A percentile compares a stretch with the other conserved stretches of the same genome.
Conservation (phyloP, 2,797 vertebrate species). For the Mormyrops boulengeri region DNA sequence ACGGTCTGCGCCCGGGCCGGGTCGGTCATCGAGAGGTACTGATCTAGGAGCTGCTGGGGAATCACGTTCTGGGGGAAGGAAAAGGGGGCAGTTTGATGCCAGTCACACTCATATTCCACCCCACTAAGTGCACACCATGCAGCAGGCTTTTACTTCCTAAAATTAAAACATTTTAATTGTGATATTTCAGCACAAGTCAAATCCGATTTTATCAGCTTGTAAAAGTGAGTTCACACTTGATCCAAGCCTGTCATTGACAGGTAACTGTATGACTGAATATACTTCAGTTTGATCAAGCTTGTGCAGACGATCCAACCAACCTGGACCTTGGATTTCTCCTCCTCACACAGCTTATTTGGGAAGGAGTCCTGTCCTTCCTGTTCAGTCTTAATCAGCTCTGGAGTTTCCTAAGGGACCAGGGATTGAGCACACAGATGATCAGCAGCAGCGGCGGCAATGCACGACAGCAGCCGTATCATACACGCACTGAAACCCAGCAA, state of each 20-base stretch:
- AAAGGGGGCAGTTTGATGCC: not conserved
- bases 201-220: not conserved
- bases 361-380: conserved; percentile 53
- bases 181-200: not conserved
- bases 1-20: conserved; percentile 60
- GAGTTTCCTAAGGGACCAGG: conserved; percentile 42
- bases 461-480: not conserved
- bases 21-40: conserved; percentile 63
- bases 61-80: conserved; percentile 55
- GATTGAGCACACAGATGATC: not conserved
- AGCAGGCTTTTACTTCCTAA: not conserved
- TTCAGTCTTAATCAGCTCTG: conserved; percentile 51
- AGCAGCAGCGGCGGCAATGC: not conserved
- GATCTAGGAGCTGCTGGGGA: conserved; percentile 60
- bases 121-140: not conserved
- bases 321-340: conserved; percentile 77
- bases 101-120: not conserved
- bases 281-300: not conserved
- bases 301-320: conserved; percentile 48
- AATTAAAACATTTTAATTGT: not conserved
- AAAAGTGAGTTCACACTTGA: not conserved
- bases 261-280: not conserved
- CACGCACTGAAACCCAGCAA: not conserved
- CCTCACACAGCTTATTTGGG: conserved; percentile 49
- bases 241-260: not conserved